These are phyloP conservation scores for Onychomys torridus DNA, from an alignment of 2,797 vertebrate genomes.

Conservation along the genomic window DNA sequence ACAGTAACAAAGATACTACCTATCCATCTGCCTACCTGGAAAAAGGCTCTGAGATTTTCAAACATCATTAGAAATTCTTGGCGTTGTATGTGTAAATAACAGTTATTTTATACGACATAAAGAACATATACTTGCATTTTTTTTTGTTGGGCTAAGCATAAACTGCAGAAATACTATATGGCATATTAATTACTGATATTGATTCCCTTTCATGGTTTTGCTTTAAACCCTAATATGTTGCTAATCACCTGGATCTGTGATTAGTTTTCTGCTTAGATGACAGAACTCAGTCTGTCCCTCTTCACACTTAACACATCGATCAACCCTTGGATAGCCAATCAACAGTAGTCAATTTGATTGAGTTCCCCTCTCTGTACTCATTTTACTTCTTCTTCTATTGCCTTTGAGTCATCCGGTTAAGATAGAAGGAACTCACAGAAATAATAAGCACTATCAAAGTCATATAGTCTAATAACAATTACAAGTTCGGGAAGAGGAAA, in stretches of 20 bases:
- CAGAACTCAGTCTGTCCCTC: not conserved
- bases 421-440: not conserved
- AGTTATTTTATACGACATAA: slow-evolving; percentile 3
- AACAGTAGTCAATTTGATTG: not conserved
- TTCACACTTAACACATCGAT: not conserved
- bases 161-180: not conserved
- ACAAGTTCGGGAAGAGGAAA: not conserved
- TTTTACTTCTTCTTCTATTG: slow-evolving; percentile 4
- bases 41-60: not conserved
- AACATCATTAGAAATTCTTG: not conserved
- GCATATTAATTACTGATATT: not conserved
- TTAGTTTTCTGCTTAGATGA: not conserved
- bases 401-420: slow-evolving; percentile 1
- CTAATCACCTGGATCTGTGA: not conserved
- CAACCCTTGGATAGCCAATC: not conserved
- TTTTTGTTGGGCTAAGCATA: not conserved
- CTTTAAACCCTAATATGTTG: not conserved
- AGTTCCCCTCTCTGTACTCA: not conserved
- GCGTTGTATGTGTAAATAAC: not conserved
- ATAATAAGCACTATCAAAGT: not conserved
- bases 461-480: not conserved
- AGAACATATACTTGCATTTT: not conserved
- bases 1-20: not conserved
- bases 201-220: slow-evolving; percentile 23
- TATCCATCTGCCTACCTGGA: not conserved